Evolutionary conservation across 2,113 vertebrate genomes (phyloP).

Genomic region (Sinosuthora webbiana): DNA sequence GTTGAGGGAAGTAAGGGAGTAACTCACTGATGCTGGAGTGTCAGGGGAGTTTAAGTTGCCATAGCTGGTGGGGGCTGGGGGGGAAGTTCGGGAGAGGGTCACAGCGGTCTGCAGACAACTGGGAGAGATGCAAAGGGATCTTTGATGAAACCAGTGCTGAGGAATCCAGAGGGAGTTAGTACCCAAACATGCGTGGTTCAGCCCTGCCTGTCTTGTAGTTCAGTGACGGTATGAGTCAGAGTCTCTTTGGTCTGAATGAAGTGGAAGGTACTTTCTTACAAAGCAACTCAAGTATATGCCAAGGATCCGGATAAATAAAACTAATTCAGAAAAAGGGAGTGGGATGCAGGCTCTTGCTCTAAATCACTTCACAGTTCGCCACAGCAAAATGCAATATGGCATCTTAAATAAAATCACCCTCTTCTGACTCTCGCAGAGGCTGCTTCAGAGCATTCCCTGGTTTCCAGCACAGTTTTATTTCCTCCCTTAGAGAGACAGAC

Average conservation of each 20-base stretch:
- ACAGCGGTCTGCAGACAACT: not conserved
- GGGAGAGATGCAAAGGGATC: not conserved
- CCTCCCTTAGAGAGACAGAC: conserved; percentile 28
- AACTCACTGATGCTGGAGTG: not conserved
- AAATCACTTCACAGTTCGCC: conserved; percentile 33
- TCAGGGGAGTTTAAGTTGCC: not conserved
- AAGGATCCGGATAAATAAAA: conserved; percentile 60
- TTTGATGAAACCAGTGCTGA: not conserved
- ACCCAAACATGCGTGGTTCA: conserved; percentile 59
- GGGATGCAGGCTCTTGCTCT: conserved; percentile 49
- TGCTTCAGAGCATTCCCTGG: conserved; percentile 51
- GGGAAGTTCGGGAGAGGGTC: not conserved
- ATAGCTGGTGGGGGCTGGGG: rapidly evolving
- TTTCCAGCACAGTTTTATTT: conserved; percentile 51
- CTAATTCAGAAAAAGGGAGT: conserved; percentile 67
- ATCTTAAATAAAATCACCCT: conserved; percentile 60
- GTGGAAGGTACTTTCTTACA: conserved; percentile 64
- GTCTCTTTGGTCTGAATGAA: conserved; percentile 61
- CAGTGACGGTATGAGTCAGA: conserved; percentile 54
- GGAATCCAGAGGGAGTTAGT: conserved; percentile 42
- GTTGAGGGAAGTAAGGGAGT: not conserved
- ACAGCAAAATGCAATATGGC: conserved; percentile 46
- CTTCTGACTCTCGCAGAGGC: conserved; percentile 43
- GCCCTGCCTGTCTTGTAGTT: conserved; percentile 47
- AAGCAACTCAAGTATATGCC: conserved; percentile 57